A percentile compares a stretch with the other conserved stretches of the same genome.
phyloP scores from a whole-genome alignment of 1,140 invertebrate species.

The Tetranychus urticae region DNA sequence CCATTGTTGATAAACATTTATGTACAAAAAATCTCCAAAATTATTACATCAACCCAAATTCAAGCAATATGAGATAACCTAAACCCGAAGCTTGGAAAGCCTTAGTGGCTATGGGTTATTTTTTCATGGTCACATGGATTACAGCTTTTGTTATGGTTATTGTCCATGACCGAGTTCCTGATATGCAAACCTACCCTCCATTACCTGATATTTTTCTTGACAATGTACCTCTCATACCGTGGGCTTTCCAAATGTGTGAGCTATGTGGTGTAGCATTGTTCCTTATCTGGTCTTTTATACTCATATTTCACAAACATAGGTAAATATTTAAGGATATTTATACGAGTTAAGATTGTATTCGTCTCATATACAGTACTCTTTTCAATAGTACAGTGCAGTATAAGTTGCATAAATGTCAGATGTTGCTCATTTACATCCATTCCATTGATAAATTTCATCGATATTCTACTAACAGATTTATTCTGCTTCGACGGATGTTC shows the following conservation, averaged over 20 bases:
- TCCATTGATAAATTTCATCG: too few relatives aligned
- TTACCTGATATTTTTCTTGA: constrained; percentile 83
- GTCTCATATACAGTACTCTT: too few relatives aligned
- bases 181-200: constrained; percentile 98
- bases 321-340: constrained; percentile 18
- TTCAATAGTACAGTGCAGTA: too few relatives aligned
- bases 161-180: constrained; percentile 90
- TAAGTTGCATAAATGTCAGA: too few relatives aligned
- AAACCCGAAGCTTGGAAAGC: constrained; percentile 51
- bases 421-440: too few relatives aligned
- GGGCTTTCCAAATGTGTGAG: constrained; percentile 97
- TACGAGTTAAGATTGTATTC: too few relatives aligned
- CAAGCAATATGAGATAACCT: too few relatives aligned
- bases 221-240: constrained; percentile 92
- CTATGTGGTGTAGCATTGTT: constrained; percentile 73
- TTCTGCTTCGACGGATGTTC: constrained; percentile 78
- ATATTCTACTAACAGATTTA: constrained; percentile 40
- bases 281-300: constrained; percentile 60
- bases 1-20: too few relatives aligned
- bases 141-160: constrained; percentile 97
- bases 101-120: constrained; percentile 59
- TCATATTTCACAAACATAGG: constrained; percentile 89
- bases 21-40: too few relatives aligned
- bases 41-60: too few relatives aligned
- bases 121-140: constrained; percentile 81